Percentiles rank a stretch among this genome's conserved stretches.
phyloP scores from a whole-genome alignment of 2,888 invertebrate species.

The Adelphocoris suturalis region DNA sequence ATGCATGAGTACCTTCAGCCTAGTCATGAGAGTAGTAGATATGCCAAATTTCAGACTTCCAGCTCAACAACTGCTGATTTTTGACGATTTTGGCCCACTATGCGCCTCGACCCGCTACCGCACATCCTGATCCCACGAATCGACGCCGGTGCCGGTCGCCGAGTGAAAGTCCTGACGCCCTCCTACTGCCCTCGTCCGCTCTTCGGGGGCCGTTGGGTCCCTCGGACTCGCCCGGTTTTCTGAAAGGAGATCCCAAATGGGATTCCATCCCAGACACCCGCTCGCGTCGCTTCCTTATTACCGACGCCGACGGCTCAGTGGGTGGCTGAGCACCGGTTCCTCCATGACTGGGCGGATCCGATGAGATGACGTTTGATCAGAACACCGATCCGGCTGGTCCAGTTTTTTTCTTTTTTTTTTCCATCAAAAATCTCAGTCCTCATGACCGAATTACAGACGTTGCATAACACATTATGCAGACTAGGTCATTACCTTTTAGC shows the following conservation, averaged over 20 bases:
- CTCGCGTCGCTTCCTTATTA: constrained; percentile 4
- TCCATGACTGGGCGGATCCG: constrained; percentile 39
- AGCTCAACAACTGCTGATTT: no score
- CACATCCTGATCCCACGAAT: neutral
- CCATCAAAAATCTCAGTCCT: neutral
- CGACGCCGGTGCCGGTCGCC: no score
- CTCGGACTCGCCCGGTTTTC: neutral
- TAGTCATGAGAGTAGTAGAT: no score
- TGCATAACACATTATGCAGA: neutral
- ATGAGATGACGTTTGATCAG: constrained; percentile 40
- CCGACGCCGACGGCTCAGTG: neutral
- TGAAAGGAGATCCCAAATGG: constrained; percentile 36
- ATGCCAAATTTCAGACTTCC: no score
- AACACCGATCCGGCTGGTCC: constrained; percentile 23
- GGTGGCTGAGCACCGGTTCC: constrained; percentile 56
- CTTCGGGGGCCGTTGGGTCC: neutral
- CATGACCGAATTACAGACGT: neutral
- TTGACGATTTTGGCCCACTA: neutral
- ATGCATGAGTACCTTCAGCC: no score
- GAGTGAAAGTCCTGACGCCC: neutral
- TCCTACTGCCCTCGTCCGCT: constrained; percentile 16
- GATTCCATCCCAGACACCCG: constrained; percentile 20
- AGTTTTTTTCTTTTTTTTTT: neutral
- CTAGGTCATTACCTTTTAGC: neutral
- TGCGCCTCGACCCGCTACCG: neutral